Evolutionary conservation across 2,113 vertebrate genomes (phyloP).

Genomic region (Neopipo cinnamomea): DNA sequence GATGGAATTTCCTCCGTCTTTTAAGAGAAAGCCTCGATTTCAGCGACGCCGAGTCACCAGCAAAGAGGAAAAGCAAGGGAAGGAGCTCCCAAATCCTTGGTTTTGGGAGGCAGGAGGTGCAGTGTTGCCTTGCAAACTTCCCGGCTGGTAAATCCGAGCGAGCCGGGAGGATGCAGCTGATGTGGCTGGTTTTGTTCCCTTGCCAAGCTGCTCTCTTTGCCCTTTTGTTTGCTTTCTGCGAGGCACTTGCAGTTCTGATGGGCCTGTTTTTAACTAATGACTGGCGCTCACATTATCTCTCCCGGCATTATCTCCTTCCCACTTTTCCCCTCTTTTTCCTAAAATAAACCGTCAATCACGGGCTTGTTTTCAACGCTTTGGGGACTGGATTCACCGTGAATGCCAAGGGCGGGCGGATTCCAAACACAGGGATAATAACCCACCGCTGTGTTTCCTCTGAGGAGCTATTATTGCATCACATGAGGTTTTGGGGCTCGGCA

Average conservation of each 20-base stretch:
- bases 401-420: neutral
- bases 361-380: neutral
- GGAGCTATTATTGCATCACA: neutral
- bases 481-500: neutral
- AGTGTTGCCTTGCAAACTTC: neutral
- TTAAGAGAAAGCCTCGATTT: neutral
- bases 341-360: slow-evolving; percentile 8
- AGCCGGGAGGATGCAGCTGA: slow-evolving; percentile 6
- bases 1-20: neutral
- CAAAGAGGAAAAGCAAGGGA: fast-evolving
- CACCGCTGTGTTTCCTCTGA: fast-evolving
- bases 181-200: neutral
- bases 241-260: slow-evolving; percentile 14
- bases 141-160: neutral
- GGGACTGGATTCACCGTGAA: neutral
- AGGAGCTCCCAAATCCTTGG: fast-evolving
- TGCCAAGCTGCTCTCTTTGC: slow-evolving; percentile 46
- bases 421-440: neutral
- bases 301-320: slow-evolving; percentile 3
- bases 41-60: fast-evolving
- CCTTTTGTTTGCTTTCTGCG: slow-evolving; percentile 42
- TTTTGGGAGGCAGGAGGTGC: neutral
- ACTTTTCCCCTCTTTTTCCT: neutral
- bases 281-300: neutral
- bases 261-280: neutral